Conservation (phyloP, 2,113 vertebrate species). For the Podarcis muralis region DNA sequence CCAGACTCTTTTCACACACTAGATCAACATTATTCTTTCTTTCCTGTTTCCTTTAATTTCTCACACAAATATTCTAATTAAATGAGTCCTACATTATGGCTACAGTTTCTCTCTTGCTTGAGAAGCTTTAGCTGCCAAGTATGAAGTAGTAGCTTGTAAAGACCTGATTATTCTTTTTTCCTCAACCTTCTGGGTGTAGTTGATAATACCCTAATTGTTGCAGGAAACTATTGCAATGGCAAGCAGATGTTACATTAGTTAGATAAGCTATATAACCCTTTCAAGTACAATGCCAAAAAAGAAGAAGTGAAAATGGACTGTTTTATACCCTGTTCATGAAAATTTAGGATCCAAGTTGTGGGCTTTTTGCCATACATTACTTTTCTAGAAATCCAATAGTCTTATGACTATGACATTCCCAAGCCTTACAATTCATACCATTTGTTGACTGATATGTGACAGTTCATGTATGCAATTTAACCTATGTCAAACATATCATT, state of each 20-base stretch:
- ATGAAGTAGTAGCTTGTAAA: constrained; percentile 35
- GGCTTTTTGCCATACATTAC: too few relatives aligned
- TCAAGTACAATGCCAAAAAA: constrained; percentile 13
- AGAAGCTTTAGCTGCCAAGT: constrained; percentile 17
- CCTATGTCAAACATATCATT: not conserved
- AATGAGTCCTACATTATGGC: constrained; percentile 40
- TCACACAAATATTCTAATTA: constrained; percentile 60
- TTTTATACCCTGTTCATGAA: not conserved
- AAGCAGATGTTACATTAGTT: not conserved
- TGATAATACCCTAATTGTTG: not conserved
- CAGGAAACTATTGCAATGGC: not conserved
- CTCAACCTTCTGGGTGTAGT: constrained; percentile 27
- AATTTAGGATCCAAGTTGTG: too few relatives aligned
- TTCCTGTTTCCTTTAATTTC: constrained; percentile 45
- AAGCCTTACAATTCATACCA: not conserved
- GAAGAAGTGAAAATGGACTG: not conserved
- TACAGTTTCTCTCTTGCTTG: constrained; percentile 49
- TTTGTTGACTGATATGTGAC: not conserved
- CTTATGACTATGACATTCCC: not conserved
- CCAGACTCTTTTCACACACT: constrained; percentile 8
- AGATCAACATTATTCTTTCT: constrained; percentile 8
- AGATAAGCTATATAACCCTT: constrained; percentile 27
- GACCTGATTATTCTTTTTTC: constrained; percentile 28
- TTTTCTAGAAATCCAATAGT: not conserved
- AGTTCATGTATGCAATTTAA: not conserved